Evolutionary conservation across 2,113 vertebrate species (phyloP), one percentile per base, ranked within the genome.

Genomic region (Hassar affinis): DNA sequence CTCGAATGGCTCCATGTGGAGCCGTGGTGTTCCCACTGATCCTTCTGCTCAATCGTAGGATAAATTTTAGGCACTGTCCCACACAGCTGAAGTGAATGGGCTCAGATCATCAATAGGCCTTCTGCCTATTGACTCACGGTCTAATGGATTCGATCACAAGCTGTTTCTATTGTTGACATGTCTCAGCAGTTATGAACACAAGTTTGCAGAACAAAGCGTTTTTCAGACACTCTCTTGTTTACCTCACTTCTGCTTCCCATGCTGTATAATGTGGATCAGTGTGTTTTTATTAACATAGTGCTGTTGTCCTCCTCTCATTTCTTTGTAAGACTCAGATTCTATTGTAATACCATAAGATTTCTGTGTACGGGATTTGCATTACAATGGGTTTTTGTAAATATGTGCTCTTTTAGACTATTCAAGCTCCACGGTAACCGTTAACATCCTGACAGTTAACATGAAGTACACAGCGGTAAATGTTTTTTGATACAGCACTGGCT

Each of bases 61-160:
- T 62, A 42, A 78, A 49, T 64, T 78, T 77, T 64, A 62, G 71
- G 72, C 80, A 33, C 69, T 74, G 51, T 82, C 69, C 80, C 68
- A 74, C 69, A 38, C 80, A 74, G 68, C 57, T 64, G 42, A 82
- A 72, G 56, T 82, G 80, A 82, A 82, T 82, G 79, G 62, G 68
- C 80, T 83, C 81, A 64, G 81, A 76, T 76, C 71, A 76, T 51
- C 18, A 25, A 52, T 47, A 18, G 77, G 56, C 57, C 59, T 77
- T 75, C 59, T 83, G 80, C 68, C 80, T 82, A 82, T 71, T 82
- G 68, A 82, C 68, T 82, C 80, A 82, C 45, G n/a, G 51, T 82
- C 57, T 83, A 49, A 78, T 51, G 54, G 72, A 77, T 83, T 78
- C 59, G 18, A 77, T 64, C 33, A 30, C 72, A 77, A 66, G 74